A percentile compares a stretch with the other conserved stretches of the same genome.
Conservation (phyloP, 2,888 invertebrate genomes). For the Polylopha cassiicola region DNA sequence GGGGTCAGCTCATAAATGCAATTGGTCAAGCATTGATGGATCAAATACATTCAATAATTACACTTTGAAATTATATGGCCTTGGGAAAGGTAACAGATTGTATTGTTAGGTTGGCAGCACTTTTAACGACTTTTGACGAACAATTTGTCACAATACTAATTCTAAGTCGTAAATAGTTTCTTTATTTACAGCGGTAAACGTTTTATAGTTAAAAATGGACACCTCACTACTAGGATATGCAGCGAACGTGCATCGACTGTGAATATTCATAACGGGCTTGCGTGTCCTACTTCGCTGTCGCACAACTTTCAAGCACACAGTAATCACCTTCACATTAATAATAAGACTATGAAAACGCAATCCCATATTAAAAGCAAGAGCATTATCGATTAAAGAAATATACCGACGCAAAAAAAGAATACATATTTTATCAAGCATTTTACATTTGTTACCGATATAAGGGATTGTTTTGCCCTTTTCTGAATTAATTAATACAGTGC, state of each 20-base stretch:
- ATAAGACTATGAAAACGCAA: too few species aligned
- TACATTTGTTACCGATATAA: conserved; percentile 5
- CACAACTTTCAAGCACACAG: conserved; percentile 8
- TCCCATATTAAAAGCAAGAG: too few species aligned
- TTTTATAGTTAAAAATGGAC: too few species aligned
- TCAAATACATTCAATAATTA: conserved; percentile 44
- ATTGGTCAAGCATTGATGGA: conserved; percentile 70
- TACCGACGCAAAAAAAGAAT: conserved; percentile 11
- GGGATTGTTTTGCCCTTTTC: conserved; percentile 17
- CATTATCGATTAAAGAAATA: conserved; percentile 6
- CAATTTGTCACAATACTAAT: too few species aligned
- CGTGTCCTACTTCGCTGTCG: conserved; percentile 11
- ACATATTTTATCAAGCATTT: not conserved
- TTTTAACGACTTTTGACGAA: too few species aligned
- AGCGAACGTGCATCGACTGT: conserved; percentile 11
- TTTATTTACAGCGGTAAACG: too few species aligned
- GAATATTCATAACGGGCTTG: conserved; percentile 20
- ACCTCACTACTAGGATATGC: conserved; percentile 2
- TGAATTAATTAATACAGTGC: conserved; percentile 15
- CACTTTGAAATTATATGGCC: too few species aligned
- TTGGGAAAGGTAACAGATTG: too few species aligned
- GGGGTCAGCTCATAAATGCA: conserved; percentile 58
- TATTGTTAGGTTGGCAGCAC: too few species aligned
- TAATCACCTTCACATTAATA: too few species aligned
- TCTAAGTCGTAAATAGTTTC: too few species aligned